phyloP scores from a whole-genome alignment of 2,113 vertebrate species.

The Noturus placidus region DNA sequence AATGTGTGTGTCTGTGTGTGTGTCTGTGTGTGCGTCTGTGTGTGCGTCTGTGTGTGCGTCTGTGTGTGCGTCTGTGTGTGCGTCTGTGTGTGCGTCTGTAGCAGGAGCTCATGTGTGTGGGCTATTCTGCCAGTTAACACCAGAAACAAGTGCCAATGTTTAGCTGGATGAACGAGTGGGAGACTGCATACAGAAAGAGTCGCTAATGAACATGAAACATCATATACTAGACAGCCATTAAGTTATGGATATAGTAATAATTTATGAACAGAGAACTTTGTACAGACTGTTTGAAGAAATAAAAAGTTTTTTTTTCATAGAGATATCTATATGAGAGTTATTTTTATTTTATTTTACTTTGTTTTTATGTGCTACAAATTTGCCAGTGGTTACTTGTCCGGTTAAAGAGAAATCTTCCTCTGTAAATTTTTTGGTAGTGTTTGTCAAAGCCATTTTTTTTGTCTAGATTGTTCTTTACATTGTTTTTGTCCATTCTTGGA shows the following conservation, averaged over 20 bases:
- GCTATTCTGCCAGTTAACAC: conserved; percentile 86
- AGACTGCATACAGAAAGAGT: conserved; percentile 76
- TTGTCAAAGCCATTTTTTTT: conserved; percentile 92
- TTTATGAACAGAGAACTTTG: conserved; percentile 99
- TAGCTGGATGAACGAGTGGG: conserved; percentile 88
- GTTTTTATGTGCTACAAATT: conserved; percentile 88
- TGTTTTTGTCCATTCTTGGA: conserved; percentile 92
- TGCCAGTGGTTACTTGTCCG: conserved; percentile 95
- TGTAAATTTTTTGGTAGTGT: conserved; percentile 81
- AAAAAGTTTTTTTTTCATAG: conserved; percentile 91
- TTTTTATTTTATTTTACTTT: conserved; percentile 75
- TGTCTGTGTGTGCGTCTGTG: neutral
- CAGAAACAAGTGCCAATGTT: conserved; percentile 92
- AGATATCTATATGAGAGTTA: conserved; percentile 96
- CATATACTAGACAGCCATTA: conserved; percentile 97
- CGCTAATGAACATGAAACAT: conserved; percentile 87
- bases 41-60: neutral
- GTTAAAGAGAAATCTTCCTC: conserved; percentile 81
- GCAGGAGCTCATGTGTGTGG: conserved; percentile 78
- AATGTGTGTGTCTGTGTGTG: conserved; percentile 1
- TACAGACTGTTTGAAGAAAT: conserved; percentile 90
- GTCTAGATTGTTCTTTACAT: conserved; percentile 86
- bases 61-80: conserved; percentile 22
- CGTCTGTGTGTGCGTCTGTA: neutral
- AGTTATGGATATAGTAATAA: conserved; percentile 95